A percentile compares a stretch with the other conserved stretches of the same genome.
phyloP scores from a whole-genome alignment of 2,888 invertebrate species.

The Hyles lineata region DNA sequence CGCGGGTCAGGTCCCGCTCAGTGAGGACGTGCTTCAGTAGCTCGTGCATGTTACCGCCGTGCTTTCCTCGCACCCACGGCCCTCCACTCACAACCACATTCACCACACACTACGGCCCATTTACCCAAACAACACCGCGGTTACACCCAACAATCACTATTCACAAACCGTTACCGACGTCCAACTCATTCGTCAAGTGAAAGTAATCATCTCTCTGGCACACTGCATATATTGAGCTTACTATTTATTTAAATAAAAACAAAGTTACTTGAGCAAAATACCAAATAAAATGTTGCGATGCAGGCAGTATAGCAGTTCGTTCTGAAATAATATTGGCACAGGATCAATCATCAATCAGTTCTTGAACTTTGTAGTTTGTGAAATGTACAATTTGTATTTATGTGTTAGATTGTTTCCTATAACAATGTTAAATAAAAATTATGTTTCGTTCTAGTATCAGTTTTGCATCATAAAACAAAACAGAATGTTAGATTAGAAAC shows the following conservation, averaged over 20 bases:
- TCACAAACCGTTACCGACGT: constrained; percentile 10
- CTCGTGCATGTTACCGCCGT: constrained; percentile 93
- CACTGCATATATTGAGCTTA: constrained; percentile 33
- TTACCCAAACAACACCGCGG: constrained; percentile 52
- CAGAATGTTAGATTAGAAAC: too few relatives aligned
- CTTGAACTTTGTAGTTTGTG: constrained; percentile 29
- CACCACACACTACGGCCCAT: constrained; percentile 40
- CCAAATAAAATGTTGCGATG: constrained; percentile 47
- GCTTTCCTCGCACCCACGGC: constrained; percentile 86
- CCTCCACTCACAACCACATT: constrained; percentile 23
- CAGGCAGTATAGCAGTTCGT: constrained; percentile 51
- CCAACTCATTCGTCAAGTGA: constrained; percentile 37
- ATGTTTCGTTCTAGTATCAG: background rate
- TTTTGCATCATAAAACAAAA: background rate
- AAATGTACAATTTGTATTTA: background rate
- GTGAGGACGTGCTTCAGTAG: constrained; percentile 95
- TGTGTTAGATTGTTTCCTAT: background rate
- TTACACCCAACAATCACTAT: constrained; percentile 12
- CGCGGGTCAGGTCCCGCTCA: constrained; percentile 94
- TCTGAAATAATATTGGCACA: constrained; percentile 52
- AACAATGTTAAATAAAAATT: background rate
- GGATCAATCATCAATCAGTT: constrained; percentile 40
- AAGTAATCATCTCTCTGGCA: constrained; percentile 33
- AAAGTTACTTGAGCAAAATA: constrained; percentile 49
- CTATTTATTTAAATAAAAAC: constrained; percentile 40